Evolutionary conservation across 2,888 invertebrate species (phyloP), one percentile per base, ranked within the genome.

Genomic region (Elmis aenea): DNA sequence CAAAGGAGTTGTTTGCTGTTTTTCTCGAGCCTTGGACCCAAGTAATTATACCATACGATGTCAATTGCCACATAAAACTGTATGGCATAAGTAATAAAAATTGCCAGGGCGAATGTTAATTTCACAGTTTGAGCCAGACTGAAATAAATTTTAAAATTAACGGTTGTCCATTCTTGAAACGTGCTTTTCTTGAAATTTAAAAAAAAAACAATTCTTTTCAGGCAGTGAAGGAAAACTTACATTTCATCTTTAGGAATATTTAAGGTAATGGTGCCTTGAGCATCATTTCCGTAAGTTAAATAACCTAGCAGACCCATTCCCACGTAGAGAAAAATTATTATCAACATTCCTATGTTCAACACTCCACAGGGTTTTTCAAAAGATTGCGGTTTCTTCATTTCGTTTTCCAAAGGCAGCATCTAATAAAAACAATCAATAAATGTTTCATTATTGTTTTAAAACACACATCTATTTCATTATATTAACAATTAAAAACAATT

Each of bases 51-150:
- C 91, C 93, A 94, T 26, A 88, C 74, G 48, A 97, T 91, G 57
- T 90, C 88, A 53, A 95, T 84, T 4, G 96, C 94, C 2, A 97
- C 96, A 67, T 95, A 97, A 66, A 93, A 89, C 57, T 95, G 94
- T 18, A 97, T 72, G 0, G 87, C 87, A 64, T 96, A 96, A 0
- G 94, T 89, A 33, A 95, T 81, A 68, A 85, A 93, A 50, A 97
- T 92, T 0, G 88, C 81, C 45, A 85, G 68, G 0, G 88, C 85
- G 26, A 88, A 64, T 55, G 86, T 76, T 10, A 81, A 71, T 59
- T 85, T 83, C 1, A 85, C 85, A 10, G 78, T 73, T 61, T 82
- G 81, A 1, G 83, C 84, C 30, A 83, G 67, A 5, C 85, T 85
- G 63, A 6, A 62, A 63, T 5, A n/a, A n/a, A n/a, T n/a, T n/a